Percentiles rank a stretch among this genome's conserved stretches.
phyloP scores from a whole-genome alignment of 2,797 vertebrate species.

The Selene dorsalis region DNA sequence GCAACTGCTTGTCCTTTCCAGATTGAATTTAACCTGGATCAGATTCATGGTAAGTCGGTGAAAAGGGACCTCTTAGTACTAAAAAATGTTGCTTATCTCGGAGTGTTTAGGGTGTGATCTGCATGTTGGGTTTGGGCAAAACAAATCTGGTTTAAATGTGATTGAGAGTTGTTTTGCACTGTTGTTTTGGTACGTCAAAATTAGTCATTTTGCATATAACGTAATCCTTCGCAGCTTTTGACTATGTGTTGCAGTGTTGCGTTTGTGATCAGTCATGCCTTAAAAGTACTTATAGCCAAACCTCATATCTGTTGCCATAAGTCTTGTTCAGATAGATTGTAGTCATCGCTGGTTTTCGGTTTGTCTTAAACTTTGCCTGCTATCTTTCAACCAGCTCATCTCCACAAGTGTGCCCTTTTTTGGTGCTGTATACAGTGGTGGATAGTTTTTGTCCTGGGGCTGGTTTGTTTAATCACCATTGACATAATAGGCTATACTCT shows the following conservation, averaged over 20 bases:
- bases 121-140: constrained; percentile 67
- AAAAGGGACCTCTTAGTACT: constrained; percentile 22
- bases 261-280: constrained; percentile 38
- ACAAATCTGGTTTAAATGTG: constrained; percentile 37
- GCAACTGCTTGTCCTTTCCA: constrained; percentile 83
- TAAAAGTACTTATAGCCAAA: constrained; percentile 14
- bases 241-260: constrained; percentile 60
- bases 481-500: constrained; percentile 78
- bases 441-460: constrained; percentile 63
- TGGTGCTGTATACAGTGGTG: constrained; percentile 68
- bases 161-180: constrained; percentile 45
- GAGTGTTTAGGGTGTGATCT: constrained; percentile 71
- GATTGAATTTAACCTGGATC: constrained; percentile 94
- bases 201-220: constrained; percentile 26
- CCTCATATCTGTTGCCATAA: constrained; percentile 27
- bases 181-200: constrained; percentile 46
- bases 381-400: constrained; percentile 63
- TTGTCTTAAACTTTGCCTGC: constrained; percentile 66
- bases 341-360: constrained; percentile 43
- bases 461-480: constrained; percentile 81
- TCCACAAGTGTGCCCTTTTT: constrained; percentile 76
- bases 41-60: constrained; percentile 91
- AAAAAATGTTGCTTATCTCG: constrained; percentile 48
- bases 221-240: constrained; percentile 43
- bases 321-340: constrained; percentile 25